Evolutionary conservation across 2,888 invertebrate genomes (phyloP), one percentile per base, ranked within the genome.

Genomic region (Candidula unifasciata): DNA sequence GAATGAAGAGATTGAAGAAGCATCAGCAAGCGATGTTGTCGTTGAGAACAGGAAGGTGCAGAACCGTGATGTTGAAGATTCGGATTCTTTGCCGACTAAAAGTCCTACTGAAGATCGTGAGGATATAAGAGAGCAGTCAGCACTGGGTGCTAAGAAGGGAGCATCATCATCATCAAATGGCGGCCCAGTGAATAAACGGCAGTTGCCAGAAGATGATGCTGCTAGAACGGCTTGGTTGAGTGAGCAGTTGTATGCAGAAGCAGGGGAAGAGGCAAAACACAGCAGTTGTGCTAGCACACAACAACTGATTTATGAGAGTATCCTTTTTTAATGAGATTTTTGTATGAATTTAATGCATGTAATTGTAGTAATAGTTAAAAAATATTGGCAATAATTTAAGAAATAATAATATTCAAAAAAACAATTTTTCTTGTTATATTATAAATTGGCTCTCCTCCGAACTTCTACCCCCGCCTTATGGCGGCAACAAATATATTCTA

Each of bases 241-340:
- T 78, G 81, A 74, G 5, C 85, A 85, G 74, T 57, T 83, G 35
- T 33, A 79, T 69, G 73, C 82, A 30, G 85, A 86, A 24, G 83
- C 83, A 54, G 83, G 71, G 69, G 83, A 83, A 78, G 80, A 80
- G 64, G 76, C 68, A 54, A 84, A 87, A 21, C 80, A 74, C 44
- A 81, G 74, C 30, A 87, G 87, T 35, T n/a, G n/a, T n/a, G 69
- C 85, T n/a, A 87, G 89, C 24, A 79, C 57, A 33, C 87, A 87
- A 79, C 90, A 90, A 76, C 81, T 90, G 33, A 87, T 87, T 30
- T 90, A 88, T 88, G 91, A 91, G 81, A 85, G 91, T 91, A 91
- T 91, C 91, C 90, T 90, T 89, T 73, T 2, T 35, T n/a, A 27
- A 68, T 27, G 13, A 64, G n/a, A 64, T 5, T 21, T n/a, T 24